A percentile compares a stretch with the other conserved stretches of the same genome.
Conservation (phyloP, 1,140 invertebrate species). For the Batillaria attramentaria region DNA sequence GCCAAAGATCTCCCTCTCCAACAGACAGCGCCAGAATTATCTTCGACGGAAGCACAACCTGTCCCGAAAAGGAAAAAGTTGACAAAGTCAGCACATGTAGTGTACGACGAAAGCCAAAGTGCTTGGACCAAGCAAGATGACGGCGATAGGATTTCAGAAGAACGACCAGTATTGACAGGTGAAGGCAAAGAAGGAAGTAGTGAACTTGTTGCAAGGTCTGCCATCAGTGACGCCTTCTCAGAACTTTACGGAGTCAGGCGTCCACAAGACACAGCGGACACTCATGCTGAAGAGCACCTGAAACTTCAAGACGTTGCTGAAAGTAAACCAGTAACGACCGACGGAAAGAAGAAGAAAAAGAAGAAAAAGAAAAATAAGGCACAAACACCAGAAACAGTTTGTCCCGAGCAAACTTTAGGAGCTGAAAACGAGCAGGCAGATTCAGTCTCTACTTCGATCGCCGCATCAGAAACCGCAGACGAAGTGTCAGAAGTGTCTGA, state of each 20-base stretch:
- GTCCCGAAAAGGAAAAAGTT: not conserved
- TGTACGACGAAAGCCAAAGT: not conserved
- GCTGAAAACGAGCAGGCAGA: too few relatives aligned
- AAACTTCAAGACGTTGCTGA: not conserved
- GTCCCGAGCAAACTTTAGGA: too few relatives aligned
- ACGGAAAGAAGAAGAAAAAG: not conserved
- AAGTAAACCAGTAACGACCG: not conserved
- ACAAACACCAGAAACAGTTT: not conserved
- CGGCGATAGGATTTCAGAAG: not conserved
- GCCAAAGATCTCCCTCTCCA: too few relatives aligned
- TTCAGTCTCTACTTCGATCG: too few relatives aligned
- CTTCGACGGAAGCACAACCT: not conserved
- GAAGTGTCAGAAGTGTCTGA: not conserved
- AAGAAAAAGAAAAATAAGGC: not conserved
- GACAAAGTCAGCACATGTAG: not conserved
- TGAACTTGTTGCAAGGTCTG: not conserved
- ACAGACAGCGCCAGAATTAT: too few relatives aligned
- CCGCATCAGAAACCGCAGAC: not conserved
- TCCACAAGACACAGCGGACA: not conserved
- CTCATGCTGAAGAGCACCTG: not conserved
- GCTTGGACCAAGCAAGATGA: not conserved
- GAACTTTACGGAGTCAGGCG: not conserved
- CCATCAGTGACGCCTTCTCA: not conserved
- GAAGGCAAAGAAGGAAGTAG: not conserved
- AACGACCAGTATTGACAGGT: not conserved